Evolutionary conservation across 2,113 vertebrate species (phyloP).

Genomic region (Ptilonorhynchus violaceus): DNA sequence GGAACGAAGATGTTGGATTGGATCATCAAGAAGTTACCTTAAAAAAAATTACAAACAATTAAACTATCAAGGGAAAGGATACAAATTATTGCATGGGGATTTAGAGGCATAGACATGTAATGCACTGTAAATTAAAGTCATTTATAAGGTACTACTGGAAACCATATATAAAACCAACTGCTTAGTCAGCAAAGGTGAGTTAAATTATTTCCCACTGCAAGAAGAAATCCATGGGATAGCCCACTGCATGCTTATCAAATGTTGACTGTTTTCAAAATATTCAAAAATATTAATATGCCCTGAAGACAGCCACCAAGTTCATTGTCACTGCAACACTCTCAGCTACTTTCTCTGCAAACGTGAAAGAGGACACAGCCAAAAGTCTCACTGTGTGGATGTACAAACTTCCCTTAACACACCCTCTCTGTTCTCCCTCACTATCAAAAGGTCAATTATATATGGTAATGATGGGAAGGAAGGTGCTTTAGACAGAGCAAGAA

Average conservation of each 20-base stretch:
- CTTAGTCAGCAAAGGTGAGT: constrained; percentile 64
- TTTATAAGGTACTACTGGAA: constrained; percentile 81
- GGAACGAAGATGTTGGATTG: not conserved
- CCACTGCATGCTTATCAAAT: not conserved
- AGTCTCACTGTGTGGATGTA: accelerated
- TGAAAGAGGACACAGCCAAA: not conserved
- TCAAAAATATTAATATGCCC: not conserved
- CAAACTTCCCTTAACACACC: not conserved
- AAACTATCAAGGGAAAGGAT: constrained; percentile 67
- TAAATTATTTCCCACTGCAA: constrained; percentile 26
- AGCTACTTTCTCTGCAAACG: not conserved
- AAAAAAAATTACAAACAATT: constrained; percentile 75
- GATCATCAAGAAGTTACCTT: not conserved
- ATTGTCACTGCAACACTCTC: not conserved
- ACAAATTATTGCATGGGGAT: constrained; percentile 75
- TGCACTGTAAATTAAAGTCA: constrained; percentile 88
- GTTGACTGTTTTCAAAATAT: not conserved
- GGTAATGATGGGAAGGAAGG: not conserved
- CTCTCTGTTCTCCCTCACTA: not conserved
- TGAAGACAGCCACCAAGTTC: not conserved
- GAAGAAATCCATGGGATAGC: not conserved
- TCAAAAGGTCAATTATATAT: not conserved
- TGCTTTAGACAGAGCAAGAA: not conserved
- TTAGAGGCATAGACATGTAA: constrained; percentile 74
- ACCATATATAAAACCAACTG: not conserved